A percentile compares a stretch with the other conserved stretches of the same genome.
phyloP scores from a whole-genome alignment of 2,888 invertebrate genomes.

The Ophion ellenae region DNA sequence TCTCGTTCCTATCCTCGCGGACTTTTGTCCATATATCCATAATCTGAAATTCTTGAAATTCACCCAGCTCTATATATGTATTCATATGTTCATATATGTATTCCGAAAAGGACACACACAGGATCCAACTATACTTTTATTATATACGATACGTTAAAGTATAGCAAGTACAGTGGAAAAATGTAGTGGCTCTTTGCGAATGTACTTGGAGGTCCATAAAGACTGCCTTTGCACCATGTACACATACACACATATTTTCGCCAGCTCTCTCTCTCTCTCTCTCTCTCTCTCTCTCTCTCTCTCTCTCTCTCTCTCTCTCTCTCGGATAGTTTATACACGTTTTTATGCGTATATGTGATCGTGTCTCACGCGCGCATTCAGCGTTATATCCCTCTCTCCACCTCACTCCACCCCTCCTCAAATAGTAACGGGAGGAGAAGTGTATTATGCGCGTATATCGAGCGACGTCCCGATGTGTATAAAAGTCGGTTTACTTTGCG shows the following conservation, averaged over 20 bases:
- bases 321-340: conserved; percentile 44
- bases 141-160: conserved; percentile 56
- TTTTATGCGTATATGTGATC: conserved; percentile 53
- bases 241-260: neutral
- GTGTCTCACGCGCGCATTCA: conserved; percentile 69
- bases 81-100: conserved; percentile 18
- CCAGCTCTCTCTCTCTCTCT: neutral
- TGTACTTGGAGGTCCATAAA: conserved; percentile 65
- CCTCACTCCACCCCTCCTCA: conserved; percentile 21
- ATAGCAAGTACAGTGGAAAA: conserved; percentile 62
- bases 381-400: conserved; percentile 68
- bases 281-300: conserved; percentile 2
- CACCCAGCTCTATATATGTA: conserved; percentile 16
- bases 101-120: conserved; percentile 21
- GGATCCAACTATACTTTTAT: conserved; percentile 20
- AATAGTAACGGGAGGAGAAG: conserved; percentile 60
- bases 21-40: conserved; percentile 58
- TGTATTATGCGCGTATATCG: conserved; percentile 75
- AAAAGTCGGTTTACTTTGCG: conserved; percentile 81
- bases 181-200: conserved; percentile 65
- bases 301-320: conserved; percentile 13
- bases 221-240: conserved; percentile 46
- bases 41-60: conserved; percentile 45
- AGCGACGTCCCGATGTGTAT: conserved; percentile 76
- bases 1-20: conserved; percentile 33